Evolutionary conservation across 2,888 invertebrate genomes (phyloP).

Genomic region (Ennomos erosarius): DNA sequence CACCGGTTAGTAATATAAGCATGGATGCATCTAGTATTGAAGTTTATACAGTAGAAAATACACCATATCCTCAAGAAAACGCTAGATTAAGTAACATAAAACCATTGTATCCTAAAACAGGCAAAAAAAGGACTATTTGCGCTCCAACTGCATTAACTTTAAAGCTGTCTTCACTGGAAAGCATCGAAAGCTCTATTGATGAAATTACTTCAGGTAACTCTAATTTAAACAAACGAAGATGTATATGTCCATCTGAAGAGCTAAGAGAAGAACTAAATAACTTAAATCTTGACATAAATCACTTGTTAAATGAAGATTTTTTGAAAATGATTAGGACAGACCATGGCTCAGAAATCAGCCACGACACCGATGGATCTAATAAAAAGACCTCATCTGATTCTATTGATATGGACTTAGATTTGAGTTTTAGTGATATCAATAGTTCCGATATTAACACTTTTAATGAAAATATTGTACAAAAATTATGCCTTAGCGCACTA

Average conservation of each 20-base stretch:
- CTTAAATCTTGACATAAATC: conserved; percentile 65
- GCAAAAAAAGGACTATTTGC: conserved; percentile 73
- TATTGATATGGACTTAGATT: conserved; percentile 82
- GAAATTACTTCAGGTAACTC: conserved; percentile 75
- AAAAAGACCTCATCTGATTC: conserved; percentile 83
- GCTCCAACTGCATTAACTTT: conserved; percentile 79
- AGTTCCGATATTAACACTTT: conserved; percentile 83
- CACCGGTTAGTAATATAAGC: conserved; percentile 73
- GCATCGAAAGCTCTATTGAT: conserved; percentile 76
- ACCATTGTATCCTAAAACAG: conserved; percentile 50
- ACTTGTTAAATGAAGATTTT: conserved; percentile 66
- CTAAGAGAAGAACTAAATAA: conserved; percentile 73
- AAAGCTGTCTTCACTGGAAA: conserved; percentile 72
- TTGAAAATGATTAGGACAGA: conserved; percentile 72
- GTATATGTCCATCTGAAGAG: conserved; percentile 84
- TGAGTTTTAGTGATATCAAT: conserved; percentile 83
- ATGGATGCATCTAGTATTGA: conserved; percentile 76
- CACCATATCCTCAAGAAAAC: conserved; percentile 68
- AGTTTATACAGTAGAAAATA: conserved; percentile 79
- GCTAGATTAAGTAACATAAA: conserved; percentile 43
- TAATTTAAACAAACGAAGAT: conserved; percentile 82
- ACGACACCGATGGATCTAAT: conserved; percentile 77
- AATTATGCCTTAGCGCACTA: conserved; percentile 79
- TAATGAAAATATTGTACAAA: conserved; percentile 83
- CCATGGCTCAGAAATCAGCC: conserved; percentile 74